Evolutionary conservation across 2,888 invertebrate genomes (phyloP).

Genomic region (Rapana venosa): DNA sequence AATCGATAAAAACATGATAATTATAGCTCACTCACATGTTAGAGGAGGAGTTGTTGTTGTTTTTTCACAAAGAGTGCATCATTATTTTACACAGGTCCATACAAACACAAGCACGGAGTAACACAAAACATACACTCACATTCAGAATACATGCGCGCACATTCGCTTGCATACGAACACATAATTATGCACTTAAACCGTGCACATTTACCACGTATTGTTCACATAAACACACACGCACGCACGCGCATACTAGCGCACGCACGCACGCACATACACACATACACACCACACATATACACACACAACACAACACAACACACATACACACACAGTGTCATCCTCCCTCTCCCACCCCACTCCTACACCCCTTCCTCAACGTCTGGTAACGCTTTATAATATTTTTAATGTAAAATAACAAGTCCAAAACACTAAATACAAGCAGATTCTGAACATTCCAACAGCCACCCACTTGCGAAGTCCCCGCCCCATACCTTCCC

Average conservation of each 20-base stretch:
- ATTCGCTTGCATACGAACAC: background rate
- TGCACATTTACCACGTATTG: background rate
- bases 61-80: no score
- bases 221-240: background rate
- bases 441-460: no score
- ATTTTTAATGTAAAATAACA: no score
- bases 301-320: no score
- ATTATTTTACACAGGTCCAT: background rate
- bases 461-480: no score
- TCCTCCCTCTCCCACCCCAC: background rate
- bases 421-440: no score
- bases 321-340: background rate
- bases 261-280: background rate
- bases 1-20: no score
- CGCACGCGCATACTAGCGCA: background rate
- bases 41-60: no score
- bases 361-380: background rate
- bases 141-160: background rate
- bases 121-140: background rate
- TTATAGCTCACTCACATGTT: no score
- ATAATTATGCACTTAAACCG: background rate
- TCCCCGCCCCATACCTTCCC: no score
- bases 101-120: background rate
- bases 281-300: background rate
- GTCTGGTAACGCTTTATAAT: background rate